Base-by-base conservation (phyloP, 2,797 vertebrate genomes). In the Diplodus sargus region DNA sequence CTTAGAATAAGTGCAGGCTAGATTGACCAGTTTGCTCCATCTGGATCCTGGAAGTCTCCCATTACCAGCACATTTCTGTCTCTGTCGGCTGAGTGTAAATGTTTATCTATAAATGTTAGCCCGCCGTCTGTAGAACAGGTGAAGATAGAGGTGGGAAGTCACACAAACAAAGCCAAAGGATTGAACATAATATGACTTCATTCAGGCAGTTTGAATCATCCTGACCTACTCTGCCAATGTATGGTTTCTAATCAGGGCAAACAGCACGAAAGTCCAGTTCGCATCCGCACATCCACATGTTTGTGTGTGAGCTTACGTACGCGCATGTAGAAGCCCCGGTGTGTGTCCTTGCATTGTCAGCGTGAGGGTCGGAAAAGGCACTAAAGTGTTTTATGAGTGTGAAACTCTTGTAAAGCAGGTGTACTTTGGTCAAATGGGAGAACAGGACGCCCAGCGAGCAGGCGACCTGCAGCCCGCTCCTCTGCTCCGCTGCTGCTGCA, bases 321-420 rank as follows among this genome's bases (percentile, higher is more conserved):
- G 58, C 69, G 25, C 47, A 76, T 39, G 30, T 58, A 15, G 39
- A 30, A 28, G 42, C 43, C 28, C 15, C 59, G 64, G 14, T 52
- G 67, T 81, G 74, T 66, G 62, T 60, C 43, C 28, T 47, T 25
- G 39, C 49, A 28, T 56, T 85, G 70, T 79, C 22, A 25, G 65
- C 72, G 70, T 64, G 57, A 43, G 78, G 51, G 62, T 59, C 62
- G 75, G 75, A 81, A 82, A 85, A 85, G 84, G 84, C 82, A 77
- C 82, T 87, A 85, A 87, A 71, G 25, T 8, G 2, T 90, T 94
- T 94, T 88, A 93, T 83, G 86, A 85, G 89, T 86, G 80, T 83
- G 82, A 91, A 92, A 89, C 82, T 84, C 89, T 69, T 75, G 73
- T 86, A 91, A 93, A 94, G 91, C 90, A 93, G 91, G 92, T 94